phyloP scores from a whole-genome alignment of 2,113 vertebrate species.

The Sakesphorus luctuosus region DNA sequence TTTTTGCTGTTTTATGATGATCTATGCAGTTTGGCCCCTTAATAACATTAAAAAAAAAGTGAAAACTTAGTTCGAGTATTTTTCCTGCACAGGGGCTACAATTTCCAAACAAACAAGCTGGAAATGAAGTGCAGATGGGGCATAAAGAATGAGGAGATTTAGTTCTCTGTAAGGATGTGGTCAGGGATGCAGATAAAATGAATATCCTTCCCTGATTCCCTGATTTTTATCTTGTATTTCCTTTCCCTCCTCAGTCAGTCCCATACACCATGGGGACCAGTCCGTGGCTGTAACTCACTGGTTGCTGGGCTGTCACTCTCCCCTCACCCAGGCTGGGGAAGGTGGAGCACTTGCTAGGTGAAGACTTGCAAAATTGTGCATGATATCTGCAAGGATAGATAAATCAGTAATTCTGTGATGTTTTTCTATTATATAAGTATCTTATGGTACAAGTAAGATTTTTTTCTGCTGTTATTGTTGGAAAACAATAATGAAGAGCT shows the following conservation, averaged over 20 bases:
- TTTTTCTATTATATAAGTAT: not conserved
- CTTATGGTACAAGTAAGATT: not conserved
- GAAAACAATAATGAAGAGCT: not conserved
- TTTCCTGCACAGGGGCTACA: not conserved
- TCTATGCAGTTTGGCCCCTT: not conserved
- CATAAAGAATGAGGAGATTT: not conserved
- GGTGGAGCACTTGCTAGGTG: not conserved
- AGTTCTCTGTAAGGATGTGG: not conserved
- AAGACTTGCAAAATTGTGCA: not conserved
- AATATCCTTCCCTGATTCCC: not conserved
- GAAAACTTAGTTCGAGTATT: not conserved
- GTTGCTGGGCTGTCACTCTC: not conserved
- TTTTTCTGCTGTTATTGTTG: not conserved
- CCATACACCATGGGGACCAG: fast-evolving
- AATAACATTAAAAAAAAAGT: not conserved
- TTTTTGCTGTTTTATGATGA: not conserved
- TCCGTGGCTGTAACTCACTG: not conserved
- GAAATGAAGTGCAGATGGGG: not conserved
- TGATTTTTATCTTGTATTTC: not conserved
- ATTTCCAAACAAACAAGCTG: not conserved
- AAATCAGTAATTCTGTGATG: not conserved
- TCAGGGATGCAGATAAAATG: not conserved
- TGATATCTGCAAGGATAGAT: not conserved
- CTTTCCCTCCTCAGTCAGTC: not conserved
- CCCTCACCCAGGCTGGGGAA: not conserved